phyloP scores from a whole-genome alignment of 2,888 invertebrate genomes.

The Leptura quadrifasciata region DNA sequence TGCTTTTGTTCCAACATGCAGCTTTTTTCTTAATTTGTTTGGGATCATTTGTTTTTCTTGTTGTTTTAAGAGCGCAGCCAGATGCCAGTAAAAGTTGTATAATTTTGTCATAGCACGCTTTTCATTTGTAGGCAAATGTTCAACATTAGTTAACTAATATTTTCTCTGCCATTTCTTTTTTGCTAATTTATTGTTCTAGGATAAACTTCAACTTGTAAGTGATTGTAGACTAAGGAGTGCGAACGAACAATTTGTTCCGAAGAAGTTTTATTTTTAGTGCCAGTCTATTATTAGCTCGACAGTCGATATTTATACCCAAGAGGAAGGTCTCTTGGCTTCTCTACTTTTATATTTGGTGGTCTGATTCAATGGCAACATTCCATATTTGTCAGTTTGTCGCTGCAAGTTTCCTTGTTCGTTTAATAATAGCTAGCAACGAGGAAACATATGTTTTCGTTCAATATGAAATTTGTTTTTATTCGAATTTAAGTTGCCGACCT shows the following conservation, averaged over 20 bases:
- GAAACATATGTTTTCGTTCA: neutral
- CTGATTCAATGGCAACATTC: slow-evolving; percentile 3
- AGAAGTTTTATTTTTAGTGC: slow-evolving; percentile 14
- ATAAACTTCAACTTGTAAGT: neutral
- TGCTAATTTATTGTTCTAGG: neutral
- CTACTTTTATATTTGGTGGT: neutral
- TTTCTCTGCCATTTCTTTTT: too few species aligned
- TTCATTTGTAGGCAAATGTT: too few species aligned
- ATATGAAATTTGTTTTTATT: too few species aligned
- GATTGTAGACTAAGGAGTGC: neutral
- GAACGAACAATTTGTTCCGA: neutral
- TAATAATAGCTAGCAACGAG: neutral
- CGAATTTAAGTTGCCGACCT: too few species aligned
- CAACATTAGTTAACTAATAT: too few species aligned
- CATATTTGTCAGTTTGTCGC: neutral
- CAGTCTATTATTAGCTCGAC: slow-evolving; percentile 19
- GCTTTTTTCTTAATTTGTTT: too few species aligned
- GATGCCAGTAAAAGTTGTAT: too few species aligned
- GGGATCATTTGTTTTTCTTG: too few species aligned
- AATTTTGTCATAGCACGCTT: too few species aligned
- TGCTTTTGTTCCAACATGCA: too few species aligned
- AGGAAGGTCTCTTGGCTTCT: slow-evolving; percentile 14
- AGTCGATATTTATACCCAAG: slow-evolving; percentile 25
- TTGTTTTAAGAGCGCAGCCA: too few species aligned
- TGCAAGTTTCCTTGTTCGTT: neutral